Evolutionary conservation across 2,888 invertebrate species (phyloP).

Genomic region (Drosophila pseudotalamancana): DNA sequence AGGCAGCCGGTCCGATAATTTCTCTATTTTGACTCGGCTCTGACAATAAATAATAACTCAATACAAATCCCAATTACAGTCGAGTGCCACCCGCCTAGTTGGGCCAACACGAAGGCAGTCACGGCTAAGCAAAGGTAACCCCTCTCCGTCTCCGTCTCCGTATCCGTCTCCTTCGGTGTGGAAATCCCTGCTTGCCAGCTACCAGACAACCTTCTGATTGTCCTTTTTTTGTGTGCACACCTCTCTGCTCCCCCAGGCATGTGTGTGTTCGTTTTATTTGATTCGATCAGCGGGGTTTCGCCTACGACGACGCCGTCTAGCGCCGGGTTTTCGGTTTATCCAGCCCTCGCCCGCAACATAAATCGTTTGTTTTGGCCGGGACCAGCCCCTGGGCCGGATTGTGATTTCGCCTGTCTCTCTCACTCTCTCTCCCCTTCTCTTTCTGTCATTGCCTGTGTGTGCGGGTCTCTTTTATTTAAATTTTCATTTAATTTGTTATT

Average conservation of each 20-base stretch:
- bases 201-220: slow-evolving; percentile 68
- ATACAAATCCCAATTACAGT: slow-evolving; percentile 79
- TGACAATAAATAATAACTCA: slow-evolving; percentile 80
- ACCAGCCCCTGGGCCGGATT: slow-evolving; percentile 38
- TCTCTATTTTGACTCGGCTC: slow-evolving; percentile 71
- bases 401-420: slow-evolving; percentile 11
- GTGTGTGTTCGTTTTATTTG: slow-evolving; percentile 77
- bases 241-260: slow-evolving; percentile 32
- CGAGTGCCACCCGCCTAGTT: slow-evolving; percentile 75
- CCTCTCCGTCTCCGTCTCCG: neutral
- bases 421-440: neutral
- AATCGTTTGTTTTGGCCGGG: slow-evolving; percentile 65
- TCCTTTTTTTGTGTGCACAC: slow-evolving; percentile 58
- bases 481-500: slow-evolving; percentile 81
- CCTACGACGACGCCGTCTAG: slow-evolving; percentile 70
- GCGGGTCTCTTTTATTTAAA: slow-evolving; percentile 71
- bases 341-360: slow-evolving; percentile 63
- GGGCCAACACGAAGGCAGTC: slow-evolving; percentile 27
- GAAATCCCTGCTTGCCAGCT: slow-evolving; percentile 65
- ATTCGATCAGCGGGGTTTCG: slow-evolving; percentile 83
- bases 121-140: slow-evolving; percentile 16
- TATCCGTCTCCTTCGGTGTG: neutral
- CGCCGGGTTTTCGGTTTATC: slow-evolving; percentile 70
- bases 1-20: slow-evolving; percentile 62
- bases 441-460: slow-evolving; percentile 24